A percentile compares a stretch with the other conserved stretches of the same genome.
Evolutionary conservation across 2,888 invertebrate genomes (phyloP).

Genomic region (Agriopis marginaria): DNA sequence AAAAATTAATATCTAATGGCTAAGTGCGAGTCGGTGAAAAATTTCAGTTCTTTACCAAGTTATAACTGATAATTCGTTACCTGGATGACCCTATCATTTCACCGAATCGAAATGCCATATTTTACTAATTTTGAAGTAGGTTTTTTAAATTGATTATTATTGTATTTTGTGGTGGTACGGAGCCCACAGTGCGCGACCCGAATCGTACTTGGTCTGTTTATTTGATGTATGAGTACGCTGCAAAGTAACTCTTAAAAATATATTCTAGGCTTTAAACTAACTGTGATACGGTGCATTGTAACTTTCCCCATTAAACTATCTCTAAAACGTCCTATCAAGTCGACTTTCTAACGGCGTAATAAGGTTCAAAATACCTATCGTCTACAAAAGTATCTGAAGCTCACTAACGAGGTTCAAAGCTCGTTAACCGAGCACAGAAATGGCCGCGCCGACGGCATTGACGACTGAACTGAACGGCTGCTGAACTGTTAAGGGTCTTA

Average conservation of each 20-base stretch:
- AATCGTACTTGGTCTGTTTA: too few relatives aligned
- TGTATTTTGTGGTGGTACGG: too few relatives aligned
- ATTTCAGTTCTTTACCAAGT: too few relatives aligned
- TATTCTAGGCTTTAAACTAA: background rate
- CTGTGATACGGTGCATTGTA: background rate
- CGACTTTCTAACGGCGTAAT: slow-evolving; percentile 13
- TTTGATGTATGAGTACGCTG: background rate
- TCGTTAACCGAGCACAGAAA: slow-evolving; percentile 51
- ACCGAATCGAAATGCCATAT: too few relatives aligned
- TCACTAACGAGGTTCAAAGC: slow-evolving; percentile 55
- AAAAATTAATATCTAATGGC: too few relatives aligned
- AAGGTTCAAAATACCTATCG: slow-evolving; percentile 16
- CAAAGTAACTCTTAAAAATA: background rate
- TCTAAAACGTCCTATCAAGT: background rate
- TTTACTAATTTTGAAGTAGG: too few relatives aligned
- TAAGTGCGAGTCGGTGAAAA: too few relatives aligned
- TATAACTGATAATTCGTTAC: too few relatives aligned
- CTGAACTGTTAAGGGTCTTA: slow-evolving; percentile 46
- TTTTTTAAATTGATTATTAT: too few relatives aligned
- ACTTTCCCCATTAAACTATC: slow-evolving; percentile 4
- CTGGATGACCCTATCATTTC: too few relatives aligned
- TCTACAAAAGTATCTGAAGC: slow-evolving; percentile 21
- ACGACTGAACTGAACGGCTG: slow-evolving; percentile 45
- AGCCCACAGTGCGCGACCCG: too few relatives aligned
- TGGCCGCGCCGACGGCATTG: slow-evolving; percentile 47